A percentile compares a stretch with the other conserved stretches of the same genome.
Conservation (phyloP, 2,888 invertebrate species). For the Caenorhabditis panamensis region DNA sequence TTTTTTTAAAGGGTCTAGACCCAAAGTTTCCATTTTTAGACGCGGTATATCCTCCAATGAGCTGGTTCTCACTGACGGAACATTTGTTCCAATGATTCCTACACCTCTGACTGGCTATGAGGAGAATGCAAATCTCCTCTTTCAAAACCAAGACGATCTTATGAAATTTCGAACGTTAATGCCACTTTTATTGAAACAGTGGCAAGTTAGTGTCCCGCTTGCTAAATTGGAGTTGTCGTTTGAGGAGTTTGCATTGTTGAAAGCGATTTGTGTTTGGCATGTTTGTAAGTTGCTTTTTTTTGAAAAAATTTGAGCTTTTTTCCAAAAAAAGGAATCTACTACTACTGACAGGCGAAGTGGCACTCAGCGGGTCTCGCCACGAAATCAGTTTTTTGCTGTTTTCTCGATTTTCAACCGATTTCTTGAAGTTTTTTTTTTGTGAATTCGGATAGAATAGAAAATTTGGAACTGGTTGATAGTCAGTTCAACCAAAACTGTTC, state of each 20-base stretch:
- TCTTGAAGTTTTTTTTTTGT: too few relatives aligned
- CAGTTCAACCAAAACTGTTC: too few relatives aligned
- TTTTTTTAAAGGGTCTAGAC: neutral
- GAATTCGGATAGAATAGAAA: too few relatives aligned
- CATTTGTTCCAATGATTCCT: slow-evolving; percentile 51
- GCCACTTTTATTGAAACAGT: slow-evolving; percentile 37
- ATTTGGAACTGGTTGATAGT: too few relatives aligned
- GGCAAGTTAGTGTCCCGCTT: slow-evolving; percentile 21
- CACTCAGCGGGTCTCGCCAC: too few relatives aligned
- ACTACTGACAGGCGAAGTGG: too few relatives aligned
- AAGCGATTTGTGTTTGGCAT: slow-evolving; percentile 54
- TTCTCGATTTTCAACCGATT: too few relatives aligned
- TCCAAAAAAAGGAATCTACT: too few relatives aligned
- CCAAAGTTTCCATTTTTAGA: slow-evolving; percentile 1
- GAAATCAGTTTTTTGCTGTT: too few relatives aligned
- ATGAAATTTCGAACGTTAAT: slow-evolving; percentile 51
- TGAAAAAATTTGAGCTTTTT: too few relatives aligned
- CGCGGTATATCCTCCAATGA: slow-evolving; percentile 33
- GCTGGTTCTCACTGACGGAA: slow-evolving; percentile 54
- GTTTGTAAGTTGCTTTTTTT: slow-evolving; percentile 39
- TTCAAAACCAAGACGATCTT: slow-evolving; percentile 48
- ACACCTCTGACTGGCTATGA: slow-evolving; percentile 58
- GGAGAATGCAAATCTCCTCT: slow-evolving; percentile 47
- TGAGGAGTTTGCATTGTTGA: slow-evolving; percentile 53
- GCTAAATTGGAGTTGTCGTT: slow-evolving; percentile 34